These are phyloP conservation scores for Paraplagusia blochii DNA, from an alignment of 2,113 vertebrate species.

Conservation along the genomic window DNA sequence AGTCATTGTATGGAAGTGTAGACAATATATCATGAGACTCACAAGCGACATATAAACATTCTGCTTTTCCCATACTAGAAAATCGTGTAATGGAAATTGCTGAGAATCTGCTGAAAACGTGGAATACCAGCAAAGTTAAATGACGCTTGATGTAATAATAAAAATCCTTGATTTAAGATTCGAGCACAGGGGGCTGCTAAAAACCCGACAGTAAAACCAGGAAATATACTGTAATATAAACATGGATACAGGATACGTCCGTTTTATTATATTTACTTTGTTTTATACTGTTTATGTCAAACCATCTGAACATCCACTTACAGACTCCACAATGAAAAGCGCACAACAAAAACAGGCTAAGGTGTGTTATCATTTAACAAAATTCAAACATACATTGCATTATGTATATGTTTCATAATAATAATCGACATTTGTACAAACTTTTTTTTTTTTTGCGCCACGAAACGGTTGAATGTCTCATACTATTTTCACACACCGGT, in stretches of 20 bases:
- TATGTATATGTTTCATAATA: no score
- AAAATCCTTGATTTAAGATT: slow-evolving; percentile 13
- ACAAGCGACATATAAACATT: slow-evolving; percentile 45
- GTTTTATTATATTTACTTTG: slow-evolving; percentile 44
- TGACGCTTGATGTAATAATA: slow-evolving; percentile 12
- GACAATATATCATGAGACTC: slow-evolving; percentile 47
- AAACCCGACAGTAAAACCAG: no score
- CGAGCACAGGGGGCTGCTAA: slow-evolving; percentile 9
- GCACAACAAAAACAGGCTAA: slow-evolving; percentile 28
- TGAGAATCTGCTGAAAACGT: slow-evolving; percentile 1
- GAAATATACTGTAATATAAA: slow-evolving; percentile 18
- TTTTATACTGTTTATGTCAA: slow-evolving; percentile 52
- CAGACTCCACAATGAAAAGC: slow-evolving; percentile 2
- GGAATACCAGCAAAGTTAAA: background rate
- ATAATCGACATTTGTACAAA: no score
- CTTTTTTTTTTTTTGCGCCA: no score
- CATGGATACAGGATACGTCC: slow-evolving; percentile 21
- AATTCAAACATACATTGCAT: no score
- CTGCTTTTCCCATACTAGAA: slow-evolving; percentile 35
- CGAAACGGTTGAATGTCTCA: no score
- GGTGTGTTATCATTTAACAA: slow-evolving; percentile 21
- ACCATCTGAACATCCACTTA: slow-evolving; percentile 51
- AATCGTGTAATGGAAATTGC: slow-evolving; percentile 2
- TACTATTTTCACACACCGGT: no score
- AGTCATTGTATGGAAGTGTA: slow-evolving; percentile 41